A percentile compares a stretch with the other conserved stretches of the same genome.
Conservation (phyloP, 64 coral and sea anemone genomes). For the Stylophora pistillata region DNA sequence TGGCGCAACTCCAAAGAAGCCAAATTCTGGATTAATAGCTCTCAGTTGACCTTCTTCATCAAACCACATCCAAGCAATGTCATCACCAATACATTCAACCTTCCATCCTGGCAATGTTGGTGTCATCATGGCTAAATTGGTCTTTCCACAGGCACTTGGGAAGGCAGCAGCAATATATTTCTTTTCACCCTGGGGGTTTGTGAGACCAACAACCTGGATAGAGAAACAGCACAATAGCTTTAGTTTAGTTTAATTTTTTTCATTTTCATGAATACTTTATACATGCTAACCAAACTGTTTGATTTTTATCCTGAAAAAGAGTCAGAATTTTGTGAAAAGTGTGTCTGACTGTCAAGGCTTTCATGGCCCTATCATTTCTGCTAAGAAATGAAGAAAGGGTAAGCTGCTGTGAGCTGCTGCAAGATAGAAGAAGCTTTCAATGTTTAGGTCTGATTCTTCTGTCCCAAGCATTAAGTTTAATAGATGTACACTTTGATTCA, state of each 20-base stretch:
- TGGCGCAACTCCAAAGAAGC: slow-evolving; percentile 94
- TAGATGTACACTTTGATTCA: too few relatives aligned
- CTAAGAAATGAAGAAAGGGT: too few relatives aligned
- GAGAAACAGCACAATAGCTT: slow-evolving; percentile 16
- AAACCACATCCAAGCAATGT: slow-evolving; percentile 97
- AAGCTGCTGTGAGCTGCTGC: too few relatives aligned
- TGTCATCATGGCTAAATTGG: slow-evolving; percentile 89
- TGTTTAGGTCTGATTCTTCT: too few relatives aligned
- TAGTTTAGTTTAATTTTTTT: too few relatives aligned
- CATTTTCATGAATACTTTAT: neutral
- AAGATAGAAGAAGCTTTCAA: too few relatives aligned
- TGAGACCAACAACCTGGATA: slow-evolving; percentile 71
- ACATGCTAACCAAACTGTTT: neutral
- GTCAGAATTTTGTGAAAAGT: too few relatives aligned
- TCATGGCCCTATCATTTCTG: too few relatives aligned
- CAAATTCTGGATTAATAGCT: slow-evolving; percentile 86
- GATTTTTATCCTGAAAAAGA: neutral
- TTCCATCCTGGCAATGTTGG: slow-evolving; percentile 90
- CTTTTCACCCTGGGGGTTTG: slow-evolving; percentile 82
- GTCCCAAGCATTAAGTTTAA: too few relatives aligned
- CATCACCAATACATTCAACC: slow-evolving; percentile 91
- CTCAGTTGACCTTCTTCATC: slow-evolving; percentile 79
- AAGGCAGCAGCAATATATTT: slow-evolving; percentile 89
- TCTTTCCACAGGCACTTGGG: slow-evolving; percentile 92
- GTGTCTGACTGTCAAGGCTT: too few relatives aligned